Evolutionary conservation across 2,113 vertebrate genomes (phyloP), one percentile per base, ranked within the genome.

Genomic region (Lucifuga dentata): DNA sequence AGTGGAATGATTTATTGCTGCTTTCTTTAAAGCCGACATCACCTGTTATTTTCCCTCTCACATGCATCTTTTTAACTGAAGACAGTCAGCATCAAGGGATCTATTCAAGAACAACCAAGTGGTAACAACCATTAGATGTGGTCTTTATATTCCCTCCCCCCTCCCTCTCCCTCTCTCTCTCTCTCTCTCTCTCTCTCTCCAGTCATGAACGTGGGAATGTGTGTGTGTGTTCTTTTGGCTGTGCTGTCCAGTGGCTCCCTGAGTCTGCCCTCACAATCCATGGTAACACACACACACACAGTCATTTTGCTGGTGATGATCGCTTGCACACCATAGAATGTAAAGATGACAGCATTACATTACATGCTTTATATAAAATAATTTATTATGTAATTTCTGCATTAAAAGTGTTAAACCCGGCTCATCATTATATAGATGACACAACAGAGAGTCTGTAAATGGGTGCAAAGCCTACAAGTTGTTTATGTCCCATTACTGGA

Each of bases 191-290:
- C 19, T 52, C 7, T 46, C 24, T 50, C 11, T 15, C 5, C 69
- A 94, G 93, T 26, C 68, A 94, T 94, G 93, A 92, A 92, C 79
- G 61, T 87, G 56, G 84, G 90, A 1, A 88, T 93, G 79, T 92
- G 78, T 66, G 84, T 90, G 81, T 90, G 89, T 63, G 85, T 93
- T 43, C 78, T 94, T 69, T 81, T 94, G 85, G 91, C 90, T 66
- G 89, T 87, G 29, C 41, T 92, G 35, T 87, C 90, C 80, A 88
- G 75, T 60, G 74, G 89, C 56, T 80, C 86, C 13, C 66, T 92
- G 71, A 87, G 88, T 67, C 78, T 90, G 49, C 86, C 89, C 36
- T 62, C 84, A 84, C 73, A 82, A 33, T 59, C 55, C 29, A 50
- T 62, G 68, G 88, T 90, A 78, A 86, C 68, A 72, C 17, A 49